phyloP scores from a whole-genome alignment of 2,888 invertebrate genomes.

The Tipula lateralis region DNA sequence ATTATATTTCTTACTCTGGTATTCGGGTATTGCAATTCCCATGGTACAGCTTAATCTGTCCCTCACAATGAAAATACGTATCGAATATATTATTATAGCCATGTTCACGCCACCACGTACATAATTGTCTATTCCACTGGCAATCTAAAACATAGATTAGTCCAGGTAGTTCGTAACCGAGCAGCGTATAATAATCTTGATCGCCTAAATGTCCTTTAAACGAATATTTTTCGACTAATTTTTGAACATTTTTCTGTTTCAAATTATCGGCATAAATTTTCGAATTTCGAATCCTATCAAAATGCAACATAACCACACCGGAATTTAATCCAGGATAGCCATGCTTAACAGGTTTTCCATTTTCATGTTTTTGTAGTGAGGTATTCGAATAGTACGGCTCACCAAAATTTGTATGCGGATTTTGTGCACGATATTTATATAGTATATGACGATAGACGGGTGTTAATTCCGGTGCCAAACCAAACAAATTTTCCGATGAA shows the following conservation, averaged over 20 bases:
- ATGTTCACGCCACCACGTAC: slow-evolving; percentile 74
- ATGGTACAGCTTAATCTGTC: slow-evolving; percentile 63
- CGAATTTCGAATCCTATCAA: slow-evolving; percentile 62
- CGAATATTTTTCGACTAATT: slow-evolving; percentile 57
- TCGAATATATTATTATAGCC: slow-evolving; percentile 69
- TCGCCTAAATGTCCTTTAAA: slow-evolving; percentile 74
- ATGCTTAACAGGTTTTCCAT: slow-evolving; percentile 40
- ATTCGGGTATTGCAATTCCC: slow-evolving; percentile 72
- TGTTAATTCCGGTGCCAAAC: slow-evolving; percentile 66
- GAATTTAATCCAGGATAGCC: slow-evolving; percentile 77
- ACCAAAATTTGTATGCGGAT: slow-evolving; percentile 60
- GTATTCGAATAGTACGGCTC: slow-evolving; percentile 44
- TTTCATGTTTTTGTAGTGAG: slow-evolving; percentile 32
- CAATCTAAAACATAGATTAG: slow-evolving; percentile 70
- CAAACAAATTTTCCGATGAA: slow-evolving; percentile 59
- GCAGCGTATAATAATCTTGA: slow-evolving; percentile 73
- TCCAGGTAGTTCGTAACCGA: slow-evolving; percentile 64
- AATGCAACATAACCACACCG: slow-evolving; percentile 67
- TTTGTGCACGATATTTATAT: slow-evolving; percentile 59
- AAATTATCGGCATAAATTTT: slow-evolving; percentile 56
- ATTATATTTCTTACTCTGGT: slow-evolving; percentile 47
- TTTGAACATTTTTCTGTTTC: slow-evolving; percentile 52
- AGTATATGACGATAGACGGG: slow-evolving; percentile 75
- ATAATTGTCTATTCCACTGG: slow-evolving; percentile 75
- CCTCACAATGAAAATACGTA: slow-evolving; percentile 64